Conservation (phyloP, 1,140 invertebrate genomes). For the Bombus huntii region DNA sequence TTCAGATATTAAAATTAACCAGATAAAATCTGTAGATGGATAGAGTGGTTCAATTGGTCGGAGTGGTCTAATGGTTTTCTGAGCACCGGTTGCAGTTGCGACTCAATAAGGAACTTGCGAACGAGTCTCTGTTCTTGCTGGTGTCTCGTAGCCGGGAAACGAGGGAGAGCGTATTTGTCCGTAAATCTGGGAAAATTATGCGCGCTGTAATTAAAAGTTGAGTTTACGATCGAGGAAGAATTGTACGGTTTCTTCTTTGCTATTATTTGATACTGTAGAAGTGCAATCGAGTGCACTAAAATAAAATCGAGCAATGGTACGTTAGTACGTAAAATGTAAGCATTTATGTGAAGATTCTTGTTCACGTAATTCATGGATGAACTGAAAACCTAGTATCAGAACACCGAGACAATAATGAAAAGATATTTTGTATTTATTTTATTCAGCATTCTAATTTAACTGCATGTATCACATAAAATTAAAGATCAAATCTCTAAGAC, state of each 20-base stretch:
- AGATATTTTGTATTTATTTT: not conserved
- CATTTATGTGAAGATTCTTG: not conserved
- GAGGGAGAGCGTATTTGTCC: not conserved
- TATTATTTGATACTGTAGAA: not conserved
- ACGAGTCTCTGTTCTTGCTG: not conserved
- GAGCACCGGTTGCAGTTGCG: not conserved
- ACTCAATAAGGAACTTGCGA: constrained; percentile 15
- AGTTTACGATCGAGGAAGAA: not conserved
- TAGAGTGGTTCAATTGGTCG: constrained; percentile 18
- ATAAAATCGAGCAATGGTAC: not conserved
- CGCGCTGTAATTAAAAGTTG: not conserved
- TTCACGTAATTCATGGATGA: not conserved
- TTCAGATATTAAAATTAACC: constrained; percentile 8
- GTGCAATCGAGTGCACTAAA: not conserved
- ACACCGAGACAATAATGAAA: not conserved
- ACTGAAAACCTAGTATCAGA: not conserved
- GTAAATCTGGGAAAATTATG: constrained; percentile 1
- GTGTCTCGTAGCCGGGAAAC: not conserved
- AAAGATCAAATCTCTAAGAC: too few species aligned
- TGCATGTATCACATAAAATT: too few species aligned
- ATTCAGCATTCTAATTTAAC: not conserved
- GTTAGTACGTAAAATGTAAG: not conserved
- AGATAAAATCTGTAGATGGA: constrained; percentile 21
- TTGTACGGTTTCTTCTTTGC: too few species aligned
- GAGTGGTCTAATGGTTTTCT: constrained; percentile 1